These are phyloP conservation scores for Cryptops parisi DNA, from an alignment of 2,888 invertebrate genomes.

Conservation along the genomic window DNA sequence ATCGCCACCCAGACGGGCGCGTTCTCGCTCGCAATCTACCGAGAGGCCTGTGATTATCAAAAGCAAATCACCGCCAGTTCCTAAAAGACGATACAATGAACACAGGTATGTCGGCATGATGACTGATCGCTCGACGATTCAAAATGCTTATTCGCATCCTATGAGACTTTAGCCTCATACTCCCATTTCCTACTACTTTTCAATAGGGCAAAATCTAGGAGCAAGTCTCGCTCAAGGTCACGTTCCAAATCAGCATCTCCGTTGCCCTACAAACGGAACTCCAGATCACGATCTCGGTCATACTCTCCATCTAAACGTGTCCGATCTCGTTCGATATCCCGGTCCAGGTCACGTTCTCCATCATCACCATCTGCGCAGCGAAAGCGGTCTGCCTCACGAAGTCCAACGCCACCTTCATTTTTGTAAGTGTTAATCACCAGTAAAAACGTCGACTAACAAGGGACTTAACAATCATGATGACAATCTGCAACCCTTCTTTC, in stretches of 20 bases:
- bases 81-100: slow-evolving; percentile 12
- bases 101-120: slow-evolving; percentile 1
- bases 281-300: slow-evolving; percentile 16
- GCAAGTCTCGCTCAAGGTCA: slow-evolving; percentile 23
- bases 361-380: slow-evolving; percentile 22
- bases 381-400: slow-evolving; percentile 29
- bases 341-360: slow-evolving; percentile 6
- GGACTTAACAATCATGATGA: background rate
- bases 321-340: slow-evolving; percentile 22
- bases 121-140: too few species aligned
- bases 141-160: too few species aligned
- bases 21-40: slow-evolving; percentile 16
- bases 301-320: slow-evolving; percentile 18
- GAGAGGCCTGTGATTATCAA: slow-evolving; percentile 6
- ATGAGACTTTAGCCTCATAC: too few species aligned
- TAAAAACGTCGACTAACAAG: too few species aligned
- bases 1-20: slow-evolving; percentile 46
- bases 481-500: background rate
- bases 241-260: slow-evolving; percentile 25
- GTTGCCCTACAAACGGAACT: slow-evolving; percentile 15
- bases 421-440: slow-evolving; percentile 41
- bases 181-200: background rate
- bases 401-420: slow-evolving; percentile 57
- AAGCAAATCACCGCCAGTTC: slow-evolving; percentile 8
- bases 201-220: background rate